A percentile compares a stretch with the other conserved stretches of the same genome.
These are phyloP conservation scores for Andinoacara biseriatus DNA, from an alignment of 2,113 vertebrate species.

Conservation along the genomic window DNA sequence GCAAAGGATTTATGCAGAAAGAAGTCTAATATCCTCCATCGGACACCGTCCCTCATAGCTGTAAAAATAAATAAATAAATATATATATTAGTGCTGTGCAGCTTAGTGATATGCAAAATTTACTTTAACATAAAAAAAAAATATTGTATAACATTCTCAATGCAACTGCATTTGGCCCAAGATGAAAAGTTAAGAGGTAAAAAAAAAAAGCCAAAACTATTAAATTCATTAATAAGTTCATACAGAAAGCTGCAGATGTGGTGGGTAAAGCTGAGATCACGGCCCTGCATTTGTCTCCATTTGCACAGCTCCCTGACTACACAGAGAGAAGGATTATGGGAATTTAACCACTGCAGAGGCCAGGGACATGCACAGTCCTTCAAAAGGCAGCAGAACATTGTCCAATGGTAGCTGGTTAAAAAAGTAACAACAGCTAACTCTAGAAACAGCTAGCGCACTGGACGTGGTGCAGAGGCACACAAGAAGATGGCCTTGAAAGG, in stretches of 20 bases:
- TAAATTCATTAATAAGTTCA: no score
- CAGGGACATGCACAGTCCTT: no score
- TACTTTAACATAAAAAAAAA: not conserved
- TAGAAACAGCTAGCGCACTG: not conserved
- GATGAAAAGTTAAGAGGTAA: not conserved
- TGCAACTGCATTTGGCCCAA: not conserved
- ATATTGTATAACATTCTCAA: not conserved
- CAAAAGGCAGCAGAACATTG: no score
- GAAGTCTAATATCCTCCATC: not conserved
- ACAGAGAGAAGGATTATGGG: no score
- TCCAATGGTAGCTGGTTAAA: not conserved
- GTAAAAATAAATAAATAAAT: not conserved
- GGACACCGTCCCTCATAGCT: not conserved
- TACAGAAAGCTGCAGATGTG: no score
- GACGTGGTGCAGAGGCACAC: not conserved
- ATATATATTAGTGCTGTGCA: not conserved
- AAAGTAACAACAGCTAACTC: not conserved
- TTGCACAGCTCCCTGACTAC: no score
- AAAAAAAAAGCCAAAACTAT: not conserved
- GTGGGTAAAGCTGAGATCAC: no score
- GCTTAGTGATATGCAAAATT: not conserved
- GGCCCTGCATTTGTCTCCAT: no score
- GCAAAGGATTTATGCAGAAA: not conserved
- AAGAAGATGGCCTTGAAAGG: not conserved
- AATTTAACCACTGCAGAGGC: no score